Percentiles rank a stretch among this genome's conserved stretches.
Conservation (phyloP, 2,113 vertebrate genomes). For the Rafetus swinhoei region DNA sequence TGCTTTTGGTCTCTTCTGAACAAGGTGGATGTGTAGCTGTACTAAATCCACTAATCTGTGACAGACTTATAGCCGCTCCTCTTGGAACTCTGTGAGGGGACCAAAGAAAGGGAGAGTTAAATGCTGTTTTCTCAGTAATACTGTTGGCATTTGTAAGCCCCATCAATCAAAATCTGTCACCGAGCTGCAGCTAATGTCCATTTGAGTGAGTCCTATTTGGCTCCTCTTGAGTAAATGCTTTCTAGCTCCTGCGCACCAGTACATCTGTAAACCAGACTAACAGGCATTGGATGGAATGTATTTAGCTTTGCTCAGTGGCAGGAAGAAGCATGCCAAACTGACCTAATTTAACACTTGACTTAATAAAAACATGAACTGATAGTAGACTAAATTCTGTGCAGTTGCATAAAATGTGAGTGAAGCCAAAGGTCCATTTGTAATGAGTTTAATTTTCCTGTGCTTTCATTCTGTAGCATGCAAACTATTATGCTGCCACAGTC, state of each 20-base stretch:
- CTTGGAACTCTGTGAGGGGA: neutral
- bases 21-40: neutral
- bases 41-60: neutral
- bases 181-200: neutral
- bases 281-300: neutral
- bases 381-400: neutral
- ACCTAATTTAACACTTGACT: neutral
- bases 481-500: conserved; percentile 68
- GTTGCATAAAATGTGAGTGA: neutral
- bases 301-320: neutral
- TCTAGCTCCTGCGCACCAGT: neutral
- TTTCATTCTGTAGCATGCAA: conserved; percentile 70
- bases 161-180: neutral
- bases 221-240: neutral
- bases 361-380: neutral
- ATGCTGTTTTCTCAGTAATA: neutral
- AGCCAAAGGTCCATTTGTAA: conserved; percentile 3
- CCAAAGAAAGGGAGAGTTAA: neutral
- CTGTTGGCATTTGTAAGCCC: neutral
- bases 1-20: no score
- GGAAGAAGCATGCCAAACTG: neutral
- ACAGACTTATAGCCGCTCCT: neutral
- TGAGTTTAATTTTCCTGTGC: neutral
- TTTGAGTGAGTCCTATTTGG: neutral
- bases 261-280: neutral